A percentile compares a stretch with the other conserved stretches of the same genome.
Conservation (phyloP, 92 coral and sea anemone species). For the Meandrina meandrites region DNA sequence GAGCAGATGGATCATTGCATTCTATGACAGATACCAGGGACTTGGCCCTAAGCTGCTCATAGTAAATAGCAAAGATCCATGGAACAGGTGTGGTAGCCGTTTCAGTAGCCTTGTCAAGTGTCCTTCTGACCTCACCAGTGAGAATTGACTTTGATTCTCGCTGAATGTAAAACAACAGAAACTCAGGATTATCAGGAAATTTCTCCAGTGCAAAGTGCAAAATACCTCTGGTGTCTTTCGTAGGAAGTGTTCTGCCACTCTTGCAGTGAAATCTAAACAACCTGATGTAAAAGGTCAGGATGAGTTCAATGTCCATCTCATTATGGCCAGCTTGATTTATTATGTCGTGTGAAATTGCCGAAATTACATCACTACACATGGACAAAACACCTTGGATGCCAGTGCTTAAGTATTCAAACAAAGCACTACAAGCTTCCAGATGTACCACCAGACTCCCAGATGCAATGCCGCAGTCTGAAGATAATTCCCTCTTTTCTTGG, state of each 20-base stretch:
- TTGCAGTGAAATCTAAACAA: constrained; percentile 73
- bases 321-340: constrained; percentile 33
- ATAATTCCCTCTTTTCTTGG: neutral
- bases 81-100: constrained; percentile 76
- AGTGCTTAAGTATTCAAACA: constrained; percentile 82
- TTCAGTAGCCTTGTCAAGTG: constrained; percentile 72
- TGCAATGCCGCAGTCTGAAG: constrained; percentile 27
- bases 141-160: constrained; percentile 83
- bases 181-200: constrained; percentile 80
- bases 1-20: constrained; percentile 30
- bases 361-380: constrained; percentile 55
- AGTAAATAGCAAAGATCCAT: constrained; percentile 81
- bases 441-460: constrained; percentile 63
- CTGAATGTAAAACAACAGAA: constrained; percentile 69
- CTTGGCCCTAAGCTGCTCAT: constrained; percentile 72
- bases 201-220: constrained; percentile 47
- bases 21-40: constrained; percentile 62
- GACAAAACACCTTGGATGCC: constrained; percentile 74
- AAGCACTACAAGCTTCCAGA: constrained; percentile 69
- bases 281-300: constrained; percentile 63
- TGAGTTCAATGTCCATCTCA: constrained; percentile 62
- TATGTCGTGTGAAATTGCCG: constrained; percentile 4
- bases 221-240: constrained; percentile 60
- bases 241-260: constrained; percentile 48
- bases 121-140: constrained; percentile 78